Conservation (phyloP, 2,888 invertebrate genomes). For the Laothoe populi region DNA sequence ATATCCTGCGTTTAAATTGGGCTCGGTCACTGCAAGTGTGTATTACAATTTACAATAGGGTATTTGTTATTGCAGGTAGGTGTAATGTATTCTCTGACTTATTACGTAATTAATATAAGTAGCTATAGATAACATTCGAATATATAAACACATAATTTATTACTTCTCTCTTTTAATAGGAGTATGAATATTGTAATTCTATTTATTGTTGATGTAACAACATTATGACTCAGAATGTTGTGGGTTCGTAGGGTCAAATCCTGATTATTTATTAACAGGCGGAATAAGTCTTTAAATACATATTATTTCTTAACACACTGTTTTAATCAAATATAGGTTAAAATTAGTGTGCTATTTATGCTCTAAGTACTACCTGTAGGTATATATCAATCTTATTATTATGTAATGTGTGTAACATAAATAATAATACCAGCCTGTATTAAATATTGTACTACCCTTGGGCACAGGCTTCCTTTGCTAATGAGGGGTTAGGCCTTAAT, state of each 20-base stretch:
- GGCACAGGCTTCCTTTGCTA: too few relatives aligned
- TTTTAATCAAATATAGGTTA: background rate
- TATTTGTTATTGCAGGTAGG: background rate
- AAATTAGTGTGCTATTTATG: too few relatives aligned
- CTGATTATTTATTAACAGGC: background rate
- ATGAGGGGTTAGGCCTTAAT: too few relatives aligned
- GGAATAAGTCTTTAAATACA: background rate
- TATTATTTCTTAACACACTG: background rate
- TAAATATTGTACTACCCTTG: too few relatives aligned
- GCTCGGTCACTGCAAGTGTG: conserved; percentile 20
- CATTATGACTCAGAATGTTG: conserved; percentile 9
- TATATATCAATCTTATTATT: too few relatives aligned
- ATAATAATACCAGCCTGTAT: too few relatives aligned
- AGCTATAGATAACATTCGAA: too few relatives aligned
- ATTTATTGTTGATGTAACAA: background rate
- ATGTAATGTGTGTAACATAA: too few relatives aligned
- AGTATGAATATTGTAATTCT: conserved; percentile 9
- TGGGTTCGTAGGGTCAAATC: conserved; percentile 13
- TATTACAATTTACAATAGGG: conserved; percentile 14
- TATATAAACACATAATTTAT: background rate
- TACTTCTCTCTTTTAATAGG: background rate
- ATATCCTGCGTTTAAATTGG: conserved; percentile 44
- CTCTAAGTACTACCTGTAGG: too few relatives aligned
- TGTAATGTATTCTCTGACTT: background rate
- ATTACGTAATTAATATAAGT: background rate